Evolutionary conservation across 2,797 vertebrate species (phyloP).

Genomic region (Poeciliopsis turneri): DNA sequence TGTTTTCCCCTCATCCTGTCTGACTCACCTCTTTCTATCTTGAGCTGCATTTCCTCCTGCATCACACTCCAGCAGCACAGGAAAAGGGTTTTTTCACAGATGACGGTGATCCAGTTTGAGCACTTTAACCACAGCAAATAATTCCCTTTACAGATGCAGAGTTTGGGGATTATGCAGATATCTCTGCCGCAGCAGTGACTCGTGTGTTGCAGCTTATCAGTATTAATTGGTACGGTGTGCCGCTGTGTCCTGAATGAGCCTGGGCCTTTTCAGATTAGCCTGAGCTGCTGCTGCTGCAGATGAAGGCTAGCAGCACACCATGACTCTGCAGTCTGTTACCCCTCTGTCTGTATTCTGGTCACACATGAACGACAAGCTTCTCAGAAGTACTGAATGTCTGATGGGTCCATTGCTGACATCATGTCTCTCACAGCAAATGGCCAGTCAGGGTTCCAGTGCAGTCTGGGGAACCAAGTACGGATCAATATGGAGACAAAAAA

Average conservation of each 20-base stretch:
- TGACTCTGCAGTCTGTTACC: constrained; percentile 65
- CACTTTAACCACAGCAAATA: constrained; percentile 33
- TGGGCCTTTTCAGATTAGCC: constrained; percentile 34
- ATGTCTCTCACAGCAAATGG: constrained; percentile 21
- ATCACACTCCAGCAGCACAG: constrained; percentile 26
- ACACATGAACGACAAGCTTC: constrained; percentile 34
- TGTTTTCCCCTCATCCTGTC: constrained; percentile 36
- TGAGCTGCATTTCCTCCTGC: constrained; percentile 60
- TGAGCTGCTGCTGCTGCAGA: constrained; percentile 42
- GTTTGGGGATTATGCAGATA: constrained; percentile 34
- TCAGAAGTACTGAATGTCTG: constrained; percentile 14
- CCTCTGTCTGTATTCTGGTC: constrained; percentile 44
- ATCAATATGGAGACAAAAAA: not conserved
- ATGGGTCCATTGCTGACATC: constrained; percentile 20
- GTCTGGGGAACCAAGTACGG: not conserved
- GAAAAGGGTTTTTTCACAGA: constrained; percentile 25
- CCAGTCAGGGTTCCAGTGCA: not conserved
- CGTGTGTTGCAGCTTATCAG: constrained; percentile 39
- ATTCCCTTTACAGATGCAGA: constrained; percentile 7
- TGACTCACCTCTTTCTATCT: constrained; percentile 76
- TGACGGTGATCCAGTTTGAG: constrained; percentile 45
- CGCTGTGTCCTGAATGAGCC: constrained; percentile 40
- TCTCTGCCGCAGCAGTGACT: constrained; percentile 42
- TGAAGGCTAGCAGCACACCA: constrained; percentile 41
- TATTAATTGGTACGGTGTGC: constrained; percentile 36